Base-by-base conservation (phyloP, 2,888 invertebrate species). In the Orchestes rusci region DNA sequence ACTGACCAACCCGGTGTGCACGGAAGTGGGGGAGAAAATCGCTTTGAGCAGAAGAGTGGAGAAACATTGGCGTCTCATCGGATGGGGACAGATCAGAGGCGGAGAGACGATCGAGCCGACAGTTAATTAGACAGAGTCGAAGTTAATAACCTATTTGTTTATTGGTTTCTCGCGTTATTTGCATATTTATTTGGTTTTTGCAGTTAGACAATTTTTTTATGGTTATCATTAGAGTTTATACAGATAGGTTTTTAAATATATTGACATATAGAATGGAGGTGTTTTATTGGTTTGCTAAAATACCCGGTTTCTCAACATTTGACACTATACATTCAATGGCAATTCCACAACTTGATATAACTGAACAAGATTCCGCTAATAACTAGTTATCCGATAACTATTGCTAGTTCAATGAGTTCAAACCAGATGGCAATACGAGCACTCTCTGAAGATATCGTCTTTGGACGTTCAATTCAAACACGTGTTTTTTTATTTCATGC, bases 11-110 rank as follows among this genome's bases (percentile, higher is more conserved):
- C 99, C 99, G 1, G 99, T 99, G 4, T 99, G 99, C 70, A 99
- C 99, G 7, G 97, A 99, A 72, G 84, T 91, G 48, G 94, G 94
- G 39, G 99, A 99, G 70, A 99, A 99, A 69, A 97, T 99, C 60
- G 99, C 99, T n/a, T 78, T 99, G 34, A 96, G 95, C 67, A 80
- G 99, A 65, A 82, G 97, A 72, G 94, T 99, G 30, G 99, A 99
- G 63, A 97, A 97, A 69, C 97, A 99, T 76, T 99, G 99, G 99
- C 84, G 99, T 70, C 82, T 99, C 66, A 99, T 99, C 67, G 99
- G 99, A 58, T 99, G 99, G 99, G 99, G 97, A 58, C 93, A 96
- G 70, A 99, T 99, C 70, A 84, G 93, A 70, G 89, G 94, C 66
- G 99, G 99, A 57, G 87, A 89, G 66, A 94, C 93, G 57, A 94